Conservation (phyloP, 1,140 invertebrate species). For the Eriocheir sinensis region DNA sequence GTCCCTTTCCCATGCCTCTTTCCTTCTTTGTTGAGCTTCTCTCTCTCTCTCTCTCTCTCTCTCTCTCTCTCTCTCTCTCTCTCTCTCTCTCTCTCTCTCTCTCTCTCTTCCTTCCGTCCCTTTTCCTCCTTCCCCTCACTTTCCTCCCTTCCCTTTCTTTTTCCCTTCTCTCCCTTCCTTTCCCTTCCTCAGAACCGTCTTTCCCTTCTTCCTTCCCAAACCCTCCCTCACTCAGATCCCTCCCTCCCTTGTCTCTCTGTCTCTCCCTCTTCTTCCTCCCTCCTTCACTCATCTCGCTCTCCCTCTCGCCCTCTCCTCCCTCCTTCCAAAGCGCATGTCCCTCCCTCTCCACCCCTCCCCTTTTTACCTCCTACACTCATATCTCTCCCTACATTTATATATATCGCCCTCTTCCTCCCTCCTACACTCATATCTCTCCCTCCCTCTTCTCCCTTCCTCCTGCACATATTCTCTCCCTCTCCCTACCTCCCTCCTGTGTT, state of each 20-base stretch:
- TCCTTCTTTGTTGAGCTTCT: no score
- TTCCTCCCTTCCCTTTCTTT: conserved; percentile 18
- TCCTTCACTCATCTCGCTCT: not conserved
- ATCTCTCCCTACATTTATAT: not conserved
- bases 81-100: no score
- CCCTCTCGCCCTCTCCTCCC: not conserved
- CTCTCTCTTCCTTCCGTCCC: not conserved
- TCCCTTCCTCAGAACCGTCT: not conserved
- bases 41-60: no score
- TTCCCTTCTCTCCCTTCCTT: no score
- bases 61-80: no score
- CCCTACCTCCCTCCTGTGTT: not conserved
- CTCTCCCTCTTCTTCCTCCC: not conserved
- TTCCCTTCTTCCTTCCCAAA: conserved; percentile 24
- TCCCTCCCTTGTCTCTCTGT: no score
- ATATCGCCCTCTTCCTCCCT: not conserved
- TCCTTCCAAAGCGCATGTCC: not conserved
- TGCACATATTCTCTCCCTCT: not conserved
- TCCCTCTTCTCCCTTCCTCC: conserved; percentile 6
- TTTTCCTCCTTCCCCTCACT: not conserved
- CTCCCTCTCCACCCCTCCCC: not conserved
- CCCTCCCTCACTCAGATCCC: not conserved
- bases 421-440: no score
- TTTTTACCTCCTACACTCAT: not conserved
- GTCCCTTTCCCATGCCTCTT: no score